These are phyloP conservation scores for Folsomia manolachei DNA, from an alignment of 2,888 invertebrate species.

Conservation along the genomic window DNA sequence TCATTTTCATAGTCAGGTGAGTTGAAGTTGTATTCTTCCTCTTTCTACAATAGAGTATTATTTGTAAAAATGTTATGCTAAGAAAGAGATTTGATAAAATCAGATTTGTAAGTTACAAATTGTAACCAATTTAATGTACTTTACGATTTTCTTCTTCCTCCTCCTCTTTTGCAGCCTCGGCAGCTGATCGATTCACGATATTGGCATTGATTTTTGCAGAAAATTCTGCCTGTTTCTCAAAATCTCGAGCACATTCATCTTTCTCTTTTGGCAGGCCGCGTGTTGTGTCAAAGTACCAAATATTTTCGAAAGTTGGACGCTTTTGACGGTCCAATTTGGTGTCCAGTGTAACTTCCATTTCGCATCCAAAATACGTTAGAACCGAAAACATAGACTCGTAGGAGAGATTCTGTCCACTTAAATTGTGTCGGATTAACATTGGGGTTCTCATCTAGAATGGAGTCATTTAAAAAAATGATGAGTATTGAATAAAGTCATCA, in stretches of 20 bases:
- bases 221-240: conserved; percentile 32
- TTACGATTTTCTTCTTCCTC: too few species aligned
- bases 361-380: conserved; percentile 46
- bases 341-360: conserved; percentile 45
- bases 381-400: conserved; percentile 40
- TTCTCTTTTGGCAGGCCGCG: conserved; percentile 22
- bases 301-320: conserved; percentile 37
- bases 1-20: conserved; percentile 21
- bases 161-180: conserved; percentile 26
- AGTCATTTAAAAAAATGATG: background rate
- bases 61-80: background rate
- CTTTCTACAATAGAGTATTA: background rate
- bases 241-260: conserved; percentile 22
- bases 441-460: conserved; percentile 23
- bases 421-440: conserved; percentile 42
- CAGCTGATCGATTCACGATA: conserved; percentile 30
- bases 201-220: conserved; percentile 39
- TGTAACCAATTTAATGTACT: too few species aligned
- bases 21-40: background rate
- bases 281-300: conserved; percentile 47
- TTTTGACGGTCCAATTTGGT: conserved; percentile 36
- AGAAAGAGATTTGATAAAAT: too few species aligned
- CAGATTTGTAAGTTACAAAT: too few species aligned
- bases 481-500: conserved; percentile 1
- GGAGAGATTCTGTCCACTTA: conserved; percentile 44